These are phyloP conservation scores for Orthosia incerta DNA, from an alignment of 2,888 invertebrate genomes.

Conservation along the genomic window DNA sequence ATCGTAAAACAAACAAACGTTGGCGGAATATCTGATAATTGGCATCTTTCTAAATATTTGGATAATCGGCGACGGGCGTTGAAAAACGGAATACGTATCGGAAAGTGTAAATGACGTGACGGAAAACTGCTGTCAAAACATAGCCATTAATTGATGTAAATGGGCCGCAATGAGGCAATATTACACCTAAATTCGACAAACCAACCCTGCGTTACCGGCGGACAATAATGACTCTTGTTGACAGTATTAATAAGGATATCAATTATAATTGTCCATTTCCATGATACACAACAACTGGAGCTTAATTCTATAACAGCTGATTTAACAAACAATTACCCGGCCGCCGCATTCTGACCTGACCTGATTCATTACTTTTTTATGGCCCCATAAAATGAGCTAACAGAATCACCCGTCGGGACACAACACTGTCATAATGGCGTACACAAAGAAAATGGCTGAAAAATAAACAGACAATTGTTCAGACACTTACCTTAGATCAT, in stretches of 20 bases:
- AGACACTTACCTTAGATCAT: constrained; percentile 85
- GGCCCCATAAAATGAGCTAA: constrained; percentile 47
- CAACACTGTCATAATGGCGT: neutral
- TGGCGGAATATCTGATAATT: constrained; percentile 28
- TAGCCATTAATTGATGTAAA: constrained; percentile 10
- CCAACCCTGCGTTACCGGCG: neutral
- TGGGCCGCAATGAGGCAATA: neutral
- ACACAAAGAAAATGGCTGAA: constrained; percentile 25
- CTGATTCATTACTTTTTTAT: constrained; percentile 64
- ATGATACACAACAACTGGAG: constrained; percentile 18
- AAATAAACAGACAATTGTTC: constrained; percentile 10
- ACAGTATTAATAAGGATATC: constrained; percentile 10
- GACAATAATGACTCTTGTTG: neutral
- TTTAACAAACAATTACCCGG: constrained; percentile 54
- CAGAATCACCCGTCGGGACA: neutral
- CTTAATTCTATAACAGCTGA: constrained; percentile 35
- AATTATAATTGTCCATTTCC: constrained; percentile 13
- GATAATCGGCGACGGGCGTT: constrained; percentile 11
- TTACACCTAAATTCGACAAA: neutral
- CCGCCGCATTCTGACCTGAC: constrained; percentile 49
- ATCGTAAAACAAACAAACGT: constrained; percentile 20
- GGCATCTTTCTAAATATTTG: constrained; percentile 49
- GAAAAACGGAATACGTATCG: neutral
- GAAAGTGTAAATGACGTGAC: constrained; percentile 1
- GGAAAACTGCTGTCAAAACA: neutral